Evolutionary conservation across 2,888 invertebrate species (phyloP).

Genomic region (Synanthedon tipuliformis): DNA sequence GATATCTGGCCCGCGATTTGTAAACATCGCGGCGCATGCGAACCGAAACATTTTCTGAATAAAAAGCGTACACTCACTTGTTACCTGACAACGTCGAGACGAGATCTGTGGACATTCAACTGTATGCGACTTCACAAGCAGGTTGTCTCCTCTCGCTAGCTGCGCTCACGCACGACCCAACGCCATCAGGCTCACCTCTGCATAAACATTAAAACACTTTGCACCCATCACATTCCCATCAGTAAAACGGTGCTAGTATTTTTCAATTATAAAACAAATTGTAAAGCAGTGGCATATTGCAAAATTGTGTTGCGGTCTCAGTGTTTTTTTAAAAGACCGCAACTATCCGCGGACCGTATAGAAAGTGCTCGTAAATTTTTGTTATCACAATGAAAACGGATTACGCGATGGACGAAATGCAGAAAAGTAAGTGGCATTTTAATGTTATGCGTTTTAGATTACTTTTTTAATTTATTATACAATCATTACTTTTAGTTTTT

Average conservation of each 20-base stretch:
- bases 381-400: slow-evolving; percentile 59
- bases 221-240: too few species aligned
- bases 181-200: slow-evolving; percentile 1
- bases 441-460: too few species aligned
- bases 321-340: slow-evolving; percentile 20
- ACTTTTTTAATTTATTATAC: too few species aligned
- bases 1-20: slow-evolving; percentile 5
- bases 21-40: slow-evolving; percentile 13
- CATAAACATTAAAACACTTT: too few species aligned
- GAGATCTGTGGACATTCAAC: slow-evolving; percentile 35
- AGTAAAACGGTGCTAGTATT: slow-evolving; percentile 24
- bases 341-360: slow-evolving; percentile 27
- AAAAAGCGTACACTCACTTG: slow-evolving; percentile 42
- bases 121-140: slow-evolving; percentile 42
- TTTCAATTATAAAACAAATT: slow-evolving; percentile 48
- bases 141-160: slow-evolving; percentile 31
- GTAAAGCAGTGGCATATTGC: slow-evolving; percentile 25
- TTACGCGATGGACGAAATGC: slow-evolving; percentile 67
- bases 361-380: slow-evolving; percentile 37
- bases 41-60: slow-evolving; percentile 28
- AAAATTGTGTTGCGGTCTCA: slow-evolving; percentile 38
- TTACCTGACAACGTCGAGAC: slow-evolving; percentile 36
- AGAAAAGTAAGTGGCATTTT: slow-evolving; percentile 52
- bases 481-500: too few species aligned
- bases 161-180: slow-evolving; percentile 7